These are phyloP conservation scores for Cercopithecus mona DNA, from an alignment of 2,113 vertebrate genomes.

Conservation along the genomic window DNA sequence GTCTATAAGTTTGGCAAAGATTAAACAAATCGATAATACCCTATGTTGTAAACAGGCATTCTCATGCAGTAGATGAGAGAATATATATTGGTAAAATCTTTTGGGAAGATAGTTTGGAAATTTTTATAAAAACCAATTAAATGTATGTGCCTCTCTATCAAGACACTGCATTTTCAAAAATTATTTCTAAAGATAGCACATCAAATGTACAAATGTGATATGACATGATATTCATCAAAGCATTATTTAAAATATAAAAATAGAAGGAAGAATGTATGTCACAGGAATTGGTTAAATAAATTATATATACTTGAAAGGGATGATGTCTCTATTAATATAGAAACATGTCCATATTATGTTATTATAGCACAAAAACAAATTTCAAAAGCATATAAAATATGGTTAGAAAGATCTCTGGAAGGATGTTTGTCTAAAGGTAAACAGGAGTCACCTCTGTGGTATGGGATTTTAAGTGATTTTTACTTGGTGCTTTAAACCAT, in stretches of 20 bases:
- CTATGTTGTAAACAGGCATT: neutral
- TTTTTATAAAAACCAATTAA: slow-evolving; percentile 18
- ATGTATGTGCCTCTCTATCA: neutral
- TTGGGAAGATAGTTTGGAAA: neutral
- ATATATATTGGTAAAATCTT: neutral
- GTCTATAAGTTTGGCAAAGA: neutral
- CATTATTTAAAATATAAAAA: neutral
- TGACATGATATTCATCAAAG: neutral
- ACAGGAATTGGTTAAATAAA: neutral
- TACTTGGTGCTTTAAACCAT: neutral
- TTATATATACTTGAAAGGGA: neutral
- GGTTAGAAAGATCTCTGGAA: neutral
- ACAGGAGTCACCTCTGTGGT: neutral
- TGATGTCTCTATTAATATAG: neutral
- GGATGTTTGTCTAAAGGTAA: neutral
- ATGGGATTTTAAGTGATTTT: neutral
- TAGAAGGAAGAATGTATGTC: neutral
- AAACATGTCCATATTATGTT: neutral
- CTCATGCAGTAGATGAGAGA: neutral
- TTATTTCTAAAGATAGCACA: neutral
- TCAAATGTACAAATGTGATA: neutral
- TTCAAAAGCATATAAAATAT: neutral
- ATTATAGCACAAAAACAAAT: neutral
- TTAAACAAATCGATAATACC: neutral
- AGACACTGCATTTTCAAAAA: neutral